Base-by-base conservation (phyloP, 2,797 vertebrate genomes). In the Periparus ater region DNA sequence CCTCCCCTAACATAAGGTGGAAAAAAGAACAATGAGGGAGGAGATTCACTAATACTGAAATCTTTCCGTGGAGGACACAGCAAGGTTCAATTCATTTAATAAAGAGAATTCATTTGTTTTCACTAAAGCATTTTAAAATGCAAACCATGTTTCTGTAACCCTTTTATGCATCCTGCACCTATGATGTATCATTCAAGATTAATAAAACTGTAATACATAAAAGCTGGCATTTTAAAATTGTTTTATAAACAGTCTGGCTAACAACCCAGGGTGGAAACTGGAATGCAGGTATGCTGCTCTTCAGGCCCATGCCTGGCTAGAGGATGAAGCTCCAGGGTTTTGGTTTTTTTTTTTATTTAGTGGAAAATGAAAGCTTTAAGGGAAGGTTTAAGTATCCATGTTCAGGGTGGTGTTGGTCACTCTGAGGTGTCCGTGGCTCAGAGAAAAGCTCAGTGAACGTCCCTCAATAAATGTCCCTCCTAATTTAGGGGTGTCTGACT, bases 21-120 rank as follows among this genome's bases (percentile, higher is more conserved):
- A 68, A 58, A 76, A 91, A 84, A 93, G 86, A 86, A 60, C 63
- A 88, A 11, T 53, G 85, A 60, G 55, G 58, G 77, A 85, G 61
- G 84, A 91, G 75, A 74, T 75, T 78, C 62, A 42, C 61, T 85
- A 66, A 66, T 66, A 66, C 58, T 32, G 42, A 62, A 93, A 66
- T 83, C 70, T 89, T 95, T 85, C 91, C 6, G 11, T 86, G 91
- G 95, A 94, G 92, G 95, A 92, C 92, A 75, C 82, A 65, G 66
- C 91, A 80, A 96, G 92, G 92, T 96, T 96, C 93, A 94, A 27
- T 95, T 95, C 89, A 83, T 76, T 96, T 92, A 96, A 94, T 95
- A 89, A 93, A 88, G 87, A 92, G 77, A 96, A 96, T 93, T 94
- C 89, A 65, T 95, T 91, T 91, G 81, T 93, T 92, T 96, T 91